A percentile compares a stretch with the other conserved stretches of the same genome.
Evolutionary conservation across 2,797 vertebrate species (phyloP).

Genomic region (Prunella strophiata): DNA sequence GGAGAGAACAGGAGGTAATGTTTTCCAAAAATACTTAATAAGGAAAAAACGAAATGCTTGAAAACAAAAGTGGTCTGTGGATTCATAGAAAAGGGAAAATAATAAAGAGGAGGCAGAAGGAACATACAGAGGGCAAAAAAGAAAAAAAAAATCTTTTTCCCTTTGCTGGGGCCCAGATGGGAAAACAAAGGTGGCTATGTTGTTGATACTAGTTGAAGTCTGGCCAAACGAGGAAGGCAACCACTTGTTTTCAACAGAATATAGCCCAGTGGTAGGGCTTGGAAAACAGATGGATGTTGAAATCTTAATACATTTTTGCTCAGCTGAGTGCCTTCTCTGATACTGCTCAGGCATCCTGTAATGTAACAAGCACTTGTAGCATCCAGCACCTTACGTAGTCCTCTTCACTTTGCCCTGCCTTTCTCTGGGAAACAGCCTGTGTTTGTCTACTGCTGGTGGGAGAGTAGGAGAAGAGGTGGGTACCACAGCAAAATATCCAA

Average conservation of each 20-base stretch:
- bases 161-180: not conserved
- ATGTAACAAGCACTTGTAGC: not conserved
- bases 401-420: not conserved
- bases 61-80: not conserved
- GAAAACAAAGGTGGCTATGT: not conserved
- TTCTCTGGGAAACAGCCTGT: not conserved
- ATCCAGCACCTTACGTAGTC: rapidly evolving
- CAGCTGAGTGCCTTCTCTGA: not conserved
- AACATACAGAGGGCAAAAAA: not conserved
- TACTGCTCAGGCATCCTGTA: not conserved
- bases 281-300: not conserved
- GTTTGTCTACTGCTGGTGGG: not conserved
- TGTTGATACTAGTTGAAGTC: not conserved
- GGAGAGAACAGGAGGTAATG: not conserved
- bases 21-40: not conserved
- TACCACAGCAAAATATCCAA: not conserved
- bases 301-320: not conserved
- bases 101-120: not conserved
- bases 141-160: not conserved
- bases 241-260: not conserved
- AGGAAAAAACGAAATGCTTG: not conserved
- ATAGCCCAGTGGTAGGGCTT: not conserved
- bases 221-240: not conserved
- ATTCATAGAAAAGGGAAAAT: not conserved
- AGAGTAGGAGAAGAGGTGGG: not conserved